Evolutionary conservation across 2,113 vertebrate genomes (phyloP).

Genomic region (Glaucidium brasilianum): DNA sequence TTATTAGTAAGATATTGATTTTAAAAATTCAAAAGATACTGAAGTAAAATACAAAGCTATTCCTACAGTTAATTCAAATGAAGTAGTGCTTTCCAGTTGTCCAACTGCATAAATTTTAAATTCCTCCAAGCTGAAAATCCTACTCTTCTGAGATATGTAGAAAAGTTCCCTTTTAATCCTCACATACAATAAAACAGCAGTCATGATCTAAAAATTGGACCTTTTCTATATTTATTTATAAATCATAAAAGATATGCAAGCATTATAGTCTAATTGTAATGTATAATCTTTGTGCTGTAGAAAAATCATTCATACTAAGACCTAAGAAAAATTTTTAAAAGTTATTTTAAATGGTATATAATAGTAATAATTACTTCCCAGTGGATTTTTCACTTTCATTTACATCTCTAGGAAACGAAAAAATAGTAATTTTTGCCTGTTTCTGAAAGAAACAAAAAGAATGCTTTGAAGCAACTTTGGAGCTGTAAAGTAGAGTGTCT

Average conservation of each 20-base stretch:
- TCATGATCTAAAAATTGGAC: not conserved
- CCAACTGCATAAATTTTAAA: not conserved
- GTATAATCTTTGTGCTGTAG: not conserved
- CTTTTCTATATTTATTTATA: slow-evolving; percentile 4
- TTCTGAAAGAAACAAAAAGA: not conserved
- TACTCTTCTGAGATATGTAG: not conserved
- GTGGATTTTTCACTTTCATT: not conserved
- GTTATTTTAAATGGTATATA: not conserved
- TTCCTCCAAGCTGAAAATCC: not conserved
- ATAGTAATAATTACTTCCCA: not conserved
- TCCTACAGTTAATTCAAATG: not conserved
- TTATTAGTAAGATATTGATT: not conserved
- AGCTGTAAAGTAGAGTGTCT: not conserved
- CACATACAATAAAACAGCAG: not conserved
- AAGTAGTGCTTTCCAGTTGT: not conserved
- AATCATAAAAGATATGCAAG: not conserved
- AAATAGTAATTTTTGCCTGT: not conserved
- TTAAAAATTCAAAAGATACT: not conserved
- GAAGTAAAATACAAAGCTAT: not conserved
- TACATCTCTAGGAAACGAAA: not conserved
- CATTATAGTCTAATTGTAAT: not conserved
- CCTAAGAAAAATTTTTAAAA: rapidly evolving
- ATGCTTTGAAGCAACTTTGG: not conserved
- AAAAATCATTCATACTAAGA: not conserved
- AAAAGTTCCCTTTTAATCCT: not conserved